Base-by-base conservation (phyloP, 2,888 invertebrate genomes). In the Caenorhabditis auriculariae region DNA sequence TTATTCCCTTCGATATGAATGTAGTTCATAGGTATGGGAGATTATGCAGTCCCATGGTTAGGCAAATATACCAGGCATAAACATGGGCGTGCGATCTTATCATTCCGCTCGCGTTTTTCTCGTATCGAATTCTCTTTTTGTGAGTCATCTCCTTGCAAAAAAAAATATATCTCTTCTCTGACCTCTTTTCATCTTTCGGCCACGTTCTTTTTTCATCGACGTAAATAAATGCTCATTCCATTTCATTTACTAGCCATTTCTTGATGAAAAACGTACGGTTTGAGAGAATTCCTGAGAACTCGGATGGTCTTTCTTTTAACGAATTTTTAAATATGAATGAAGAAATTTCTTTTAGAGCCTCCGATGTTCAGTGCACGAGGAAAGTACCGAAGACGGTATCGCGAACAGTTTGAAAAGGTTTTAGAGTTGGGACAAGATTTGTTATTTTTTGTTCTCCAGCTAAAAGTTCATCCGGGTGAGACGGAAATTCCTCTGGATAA, bases 321-420 rank as follows among this genome's bases (percentile, higher is more conserved):
- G 5, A 45, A 19, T 3, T 15, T 37, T 41, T 23, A n/a, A n/a
- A n/a, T n/a, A n/a, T n/a, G n/a, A n/a, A n/a, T n/a, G n/a, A n/a
- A n/a, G n/a, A n/a, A n/a, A n/a, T n/a, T n/a, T n/a, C n/a, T n/a
- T n/a, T n/a, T n/a, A n/a, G n/a, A n/a, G n/a, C n/a, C n/a, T n/a
- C n/a, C n/a, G n/a, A 60, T 60, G 60, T 60, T 60, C 43, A 52
- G 32, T 12, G 29, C 42, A 3, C 55, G 48, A 27, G 62, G 62
- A 35, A 62, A 58, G 28, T 62, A 51, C 23, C 54, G 57, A 4
- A 41, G 50, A 23, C 29, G 47, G 1, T 62, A 62, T 35, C 61
- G 61, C 6, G 54, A 61, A 21, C 56, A 61, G 9, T 62, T 57
- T 37, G 29, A 62, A 29, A 54, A 54, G 24, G 24, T 62, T 4